Percentiles rank a stretch among this genome's conserved stretches.
Evolutionary conservation across 2,888 invertebrate species (phyloP).

Genomic region (Pilophorus perplexus): DNA sequence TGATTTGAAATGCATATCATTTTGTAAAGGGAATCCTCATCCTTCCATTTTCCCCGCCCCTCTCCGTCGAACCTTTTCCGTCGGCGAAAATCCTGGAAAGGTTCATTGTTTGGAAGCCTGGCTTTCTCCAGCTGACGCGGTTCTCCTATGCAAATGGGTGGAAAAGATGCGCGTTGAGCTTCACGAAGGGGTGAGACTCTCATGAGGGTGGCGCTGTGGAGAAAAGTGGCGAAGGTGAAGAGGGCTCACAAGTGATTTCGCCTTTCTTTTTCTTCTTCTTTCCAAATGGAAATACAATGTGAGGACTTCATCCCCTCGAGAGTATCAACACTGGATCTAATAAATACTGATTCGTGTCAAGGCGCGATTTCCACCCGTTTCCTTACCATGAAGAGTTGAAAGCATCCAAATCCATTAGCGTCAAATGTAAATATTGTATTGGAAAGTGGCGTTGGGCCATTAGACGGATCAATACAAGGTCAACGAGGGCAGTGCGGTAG

Average conservation of each 20-base stretch:
- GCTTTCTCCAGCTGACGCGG: conserved; percentile 21
- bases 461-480: no score
- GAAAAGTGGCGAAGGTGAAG: conserved; percentile 31
- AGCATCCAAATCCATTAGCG: no score
- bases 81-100: conserved; percentile 24
- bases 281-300: conserved; percentile 37
- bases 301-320: conserved; percentile 17
- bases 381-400: no score
- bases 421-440: no score
- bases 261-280: conserved; percentile 1
- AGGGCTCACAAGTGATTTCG: conserved; percentile 21
- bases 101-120: conserved; percentile 36
- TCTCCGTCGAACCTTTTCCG: conserved; percentile 17
- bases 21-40: conserved; percentile 34
- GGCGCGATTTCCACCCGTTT: conserved; percentile 17
- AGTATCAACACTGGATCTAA: conserved; percentile 25
- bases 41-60: conserved; percentile 9
- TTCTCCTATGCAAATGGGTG: conserved; percentile 35
- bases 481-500: no score
- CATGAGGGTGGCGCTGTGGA: neutral
- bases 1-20: conserved; percentile 46
- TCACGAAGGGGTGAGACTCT: neutral
- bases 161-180: neutral
- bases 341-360: conserved; percentile 27
- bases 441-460: no score